Evolutionary conservation across 2,113 vertebrate genomes (phyloP), one percentile per base, ranked within the genome.

Genomic region (Pardalotus punctatus): DNA sequence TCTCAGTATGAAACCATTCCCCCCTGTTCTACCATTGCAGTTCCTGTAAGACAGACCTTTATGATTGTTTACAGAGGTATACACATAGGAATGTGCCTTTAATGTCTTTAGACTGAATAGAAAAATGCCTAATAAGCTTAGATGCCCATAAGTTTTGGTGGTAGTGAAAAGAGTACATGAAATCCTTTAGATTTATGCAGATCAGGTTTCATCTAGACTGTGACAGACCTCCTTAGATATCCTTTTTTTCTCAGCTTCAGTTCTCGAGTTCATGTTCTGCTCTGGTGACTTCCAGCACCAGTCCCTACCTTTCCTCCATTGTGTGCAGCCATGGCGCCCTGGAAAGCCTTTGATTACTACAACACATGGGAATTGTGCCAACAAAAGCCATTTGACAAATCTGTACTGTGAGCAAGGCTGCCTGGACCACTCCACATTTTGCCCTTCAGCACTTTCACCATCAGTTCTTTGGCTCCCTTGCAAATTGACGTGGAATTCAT

Each of bases 11-110:
- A 53, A 54, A 5, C 17, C 14, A 25, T 9, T 53, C 4, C 4
- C 3, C 10, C 4, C 18, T 21, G 6, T 31, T 67, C 4, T 21
- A 61, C 40, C 8, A 9, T n/a, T 14, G 29, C 14, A 38, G 10
- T 29, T 70, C 58, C 31, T 78, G 24, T 18, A 67, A 58, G 24
- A 65, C 6, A 65, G 4, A 5, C 5, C 2, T 5, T 70, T 56
- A 14, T 38, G 14, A 27, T 5, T 11, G 1, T 5, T 3, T 23
- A 9, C 11, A 42, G 2, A 53, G 4, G 16, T 18, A 2, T 35
- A 21, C 23, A 31, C 17, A 38, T 4, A 7, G 14, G 74, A 81
- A 31, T 29, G 5, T 58, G 6, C 0, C 20, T 81, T 78, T 43
- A 69, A 5, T 58, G 6, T 0, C 20, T 81, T 78, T 43, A 69